Evolutionary conservation across 2,888 invertebrate species (phyloP), one percentile per base, ranked within the genome.

Genomic region (Rambutsinella grinnellia): DNA sequence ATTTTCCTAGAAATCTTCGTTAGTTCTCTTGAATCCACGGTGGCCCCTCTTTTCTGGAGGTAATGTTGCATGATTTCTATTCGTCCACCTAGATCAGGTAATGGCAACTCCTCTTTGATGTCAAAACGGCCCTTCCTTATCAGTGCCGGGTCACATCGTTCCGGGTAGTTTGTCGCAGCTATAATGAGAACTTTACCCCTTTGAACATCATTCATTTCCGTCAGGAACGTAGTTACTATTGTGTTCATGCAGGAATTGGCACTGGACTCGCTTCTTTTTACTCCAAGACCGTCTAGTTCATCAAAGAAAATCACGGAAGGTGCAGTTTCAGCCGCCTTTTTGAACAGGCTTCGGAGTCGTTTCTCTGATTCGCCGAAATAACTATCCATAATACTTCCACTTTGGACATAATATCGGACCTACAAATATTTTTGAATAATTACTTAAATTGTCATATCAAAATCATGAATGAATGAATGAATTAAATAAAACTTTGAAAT

Each of bases 241-340:
- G 94, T 94, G 1, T 94, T 92, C 1, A 57, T 71, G 13, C 71
- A 51, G 84, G 89, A 89, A 10, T 53, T 57, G 24, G 28, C 23
- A 13, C 24, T 21, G 17, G 63, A 47, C 3, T 58, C 68, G n/a
- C n/a, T n/a, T 27, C 80, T 53, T 2, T 61, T 46, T 0, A 96
- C 96, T 58, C 95, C 95, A 62, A 96, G 87, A 53, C 96, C 96
- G 86, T 97, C 95, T 79, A 96, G 92, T 87, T 96, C 95, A 87
- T 96, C 96, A 88, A 96, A 96, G 88, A 96, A 96, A 86, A 96
- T 94, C 85, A 96, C 95, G 1, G 95, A 93, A 21, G 96, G 95
- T 84, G 93, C 91, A 91, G n/a, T 44, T 5, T 53, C 23, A 60
- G 71, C 81, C 84, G 93, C 94, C 89, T 96, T 94, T 86, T 95